Conservation (phyloP, 2,797 vertebrate species). For the Tadarida brasiliensis region DNA sequence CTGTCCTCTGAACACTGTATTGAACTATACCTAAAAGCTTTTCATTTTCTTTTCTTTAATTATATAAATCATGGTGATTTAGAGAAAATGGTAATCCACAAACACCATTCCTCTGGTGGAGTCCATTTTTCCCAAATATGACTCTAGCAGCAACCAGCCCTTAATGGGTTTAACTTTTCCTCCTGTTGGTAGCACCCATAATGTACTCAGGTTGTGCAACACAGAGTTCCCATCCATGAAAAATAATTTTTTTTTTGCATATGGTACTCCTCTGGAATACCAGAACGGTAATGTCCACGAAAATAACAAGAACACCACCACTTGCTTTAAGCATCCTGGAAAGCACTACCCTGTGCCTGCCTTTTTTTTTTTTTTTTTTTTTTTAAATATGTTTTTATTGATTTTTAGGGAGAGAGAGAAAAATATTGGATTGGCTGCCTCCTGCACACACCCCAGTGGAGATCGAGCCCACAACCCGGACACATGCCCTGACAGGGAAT, state of each 20-base stretch:
- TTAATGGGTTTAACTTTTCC: not conserved
- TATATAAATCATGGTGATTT: conserved; percentile 43
- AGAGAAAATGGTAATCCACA: conserved; percentile 19
- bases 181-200: not conserved
- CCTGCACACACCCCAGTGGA: too few relatives aligned
- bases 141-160: not conserved
- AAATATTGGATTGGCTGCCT: too few relatives aligned
- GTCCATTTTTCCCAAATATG: not conserved
- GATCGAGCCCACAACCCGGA: too few relatives aligned
- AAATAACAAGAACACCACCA: conserved; percentile 8
- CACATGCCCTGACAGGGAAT: too few relatives aligned
- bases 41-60: not conserved
- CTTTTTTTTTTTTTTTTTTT: not conserved
- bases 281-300: conserved; percentile 35
- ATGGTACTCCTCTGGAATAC: not conserved
- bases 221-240: not conserved
- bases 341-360: conserved; percentile 6
- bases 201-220: not conserved
- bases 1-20: not conserved
- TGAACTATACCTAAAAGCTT: conserved; percentile 19
- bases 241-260: not conserved
- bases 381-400: too few relatives aligned
- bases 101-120: not conserved
- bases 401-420: too few relatives aligned
- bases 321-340: not conserved